Conservation (phyloP, 2,888 invertebrate genomes). For the Lottia scabra region DNA sequence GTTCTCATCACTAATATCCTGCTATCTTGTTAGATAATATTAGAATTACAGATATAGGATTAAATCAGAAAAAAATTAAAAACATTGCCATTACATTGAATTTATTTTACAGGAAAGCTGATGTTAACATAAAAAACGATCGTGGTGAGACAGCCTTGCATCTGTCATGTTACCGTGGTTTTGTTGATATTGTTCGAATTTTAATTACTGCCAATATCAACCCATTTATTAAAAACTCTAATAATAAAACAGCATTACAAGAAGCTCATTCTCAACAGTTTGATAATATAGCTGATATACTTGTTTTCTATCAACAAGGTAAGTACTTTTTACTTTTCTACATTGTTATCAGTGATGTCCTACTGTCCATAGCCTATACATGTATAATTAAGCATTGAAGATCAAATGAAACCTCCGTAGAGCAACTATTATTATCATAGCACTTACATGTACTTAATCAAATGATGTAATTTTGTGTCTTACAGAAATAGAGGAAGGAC, state of each 20-base stretch:
- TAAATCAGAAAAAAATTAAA: too few relatives aligned
- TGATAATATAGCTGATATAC: constrained; percentile 28
- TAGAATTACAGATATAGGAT: too few relatives aligned
- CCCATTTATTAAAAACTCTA: constrained; percentile 40
- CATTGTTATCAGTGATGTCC: too few relatives aligned
- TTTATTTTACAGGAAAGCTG: constrained; percentile 38
- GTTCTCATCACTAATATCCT: too few relatives aligned
- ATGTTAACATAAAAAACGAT: constrained; percentile 43
- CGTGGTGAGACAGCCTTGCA: constrained; percentile 55
- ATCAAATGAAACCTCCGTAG: too few relatives aligned
- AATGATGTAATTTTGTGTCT: too few relatives aligned
- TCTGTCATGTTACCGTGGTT: constrained; percentile 47
- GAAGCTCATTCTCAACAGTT: constrained; percentile 47
- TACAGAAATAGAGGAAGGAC: too few relatives aligned
- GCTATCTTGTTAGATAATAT: too few relatives aligned
- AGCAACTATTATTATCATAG: too few relatives aligned
- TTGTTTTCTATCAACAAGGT: constrained; percentile 33
- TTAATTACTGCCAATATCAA: constrained; percentile 38
- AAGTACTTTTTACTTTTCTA: neutral
- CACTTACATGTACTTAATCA: too few relatives aligned
- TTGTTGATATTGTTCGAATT: constrained; percentile 38
- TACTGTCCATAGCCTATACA: too few relatives aligned
- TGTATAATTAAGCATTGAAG: too few relatives aligned
- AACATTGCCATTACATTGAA: neutral
- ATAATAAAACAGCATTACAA: constrained; percentile 45